phyloP scores from a whole-genome alignment of 2,113 vertebrate genomes.

The Macheiramphus alcinus region DNA sequence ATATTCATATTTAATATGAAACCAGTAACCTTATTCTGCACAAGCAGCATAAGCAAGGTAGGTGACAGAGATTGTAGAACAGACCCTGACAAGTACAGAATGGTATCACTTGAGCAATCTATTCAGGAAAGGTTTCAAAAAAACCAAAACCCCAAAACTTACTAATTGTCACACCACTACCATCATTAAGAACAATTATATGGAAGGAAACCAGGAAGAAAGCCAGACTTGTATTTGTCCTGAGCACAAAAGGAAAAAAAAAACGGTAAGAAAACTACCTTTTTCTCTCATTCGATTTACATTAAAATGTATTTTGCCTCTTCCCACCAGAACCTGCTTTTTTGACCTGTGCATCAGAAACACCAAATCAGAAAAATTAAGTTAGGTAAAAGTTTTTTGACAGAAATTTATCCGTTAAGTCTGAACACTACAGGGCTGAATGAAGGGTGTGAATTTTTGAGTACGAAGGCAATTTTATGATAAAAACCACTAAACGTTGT shows the following conservation, averaged over 20 bases:
- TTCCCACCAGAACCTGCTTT: neutral
- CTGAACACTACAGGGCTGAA: neutral
- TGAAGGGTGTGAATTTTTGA: neutral
- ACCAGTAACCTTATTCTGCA: neutral
- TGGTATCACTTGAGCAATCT: neutral
- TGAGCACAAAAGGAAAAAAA: neutral
- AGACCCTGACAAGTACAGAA: neutral
- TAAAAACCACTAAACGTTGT: neutral
- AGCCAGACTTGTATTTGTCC: neutral
- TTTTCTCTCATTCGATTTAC: neutral
- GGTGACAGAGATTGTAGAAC: neutral
- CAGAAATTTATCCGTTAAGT: neutral
- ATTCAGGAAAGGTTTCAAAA: neutral
- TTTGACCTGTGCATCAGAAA: neutral
- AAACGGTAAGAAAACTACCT: neutral
- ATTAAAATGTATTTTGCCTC: neutral
- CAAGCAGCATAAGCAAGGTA: neutral
- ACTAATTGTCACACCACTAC: neutral
- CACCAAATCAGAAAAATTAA: neutral
- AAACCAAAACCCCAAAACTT: too few species aligned
- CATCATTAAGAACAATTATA: neutral
- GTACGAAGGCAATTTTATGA: neutral
- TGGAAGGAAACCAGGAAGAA: conserved; percentile 8
- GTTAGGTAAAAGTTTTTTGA: neutral
- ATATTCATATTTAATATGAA: neutral